Conservation (phyloP, 1,140 invertebrate species). For the Hesperophylax magnus region DNA sequence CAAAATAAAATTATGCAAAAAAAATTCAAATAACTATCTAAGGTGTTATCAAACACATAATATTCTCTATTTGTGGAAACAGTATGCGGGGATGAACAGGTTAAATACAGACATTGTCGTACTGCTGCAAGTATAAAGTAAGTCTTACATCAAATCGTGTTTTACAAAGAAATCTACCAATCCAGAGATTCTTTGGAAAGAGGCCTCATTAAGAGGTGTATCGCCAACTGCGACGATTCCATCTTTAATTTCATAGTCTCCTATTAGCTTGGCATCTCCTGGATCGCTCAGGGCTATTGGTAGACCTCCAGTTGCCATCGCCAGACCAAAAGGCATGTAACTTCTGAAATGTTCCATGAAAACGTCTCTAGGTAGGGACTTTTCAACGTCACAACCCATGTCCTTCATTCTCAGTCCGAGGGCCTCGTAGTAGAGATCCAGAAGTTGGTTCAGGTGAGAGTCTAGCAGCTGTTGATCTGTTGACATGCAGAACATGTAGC, state of each 20-base stretch:
- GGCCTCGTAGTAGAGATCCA: constrained; percentile 71
- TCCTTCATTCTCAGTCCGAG: constrained; percentile 62
- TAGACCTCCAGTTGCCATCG: constrained; percentile 62
- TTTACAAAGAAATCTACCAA: constrained; percentile 19
- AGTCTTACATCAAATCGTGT: constrained; percentile 20
- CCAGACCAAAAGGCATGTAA: constrained; percentile 61
- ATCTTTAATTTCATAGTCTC: constrained; percentile 53
- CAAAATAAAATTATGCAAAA: too few relatives aligned
- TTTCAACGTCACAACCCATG: constrained; percentile 63
- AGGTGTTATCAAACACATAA: too few relatives aligned
- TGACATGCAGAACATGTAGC: constrained; percentile 72
- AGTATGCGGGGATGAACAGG: too few relatives aligned
- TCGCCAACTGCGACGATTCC: neutral
- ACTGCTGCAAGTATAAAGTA: too few relatives aligned
- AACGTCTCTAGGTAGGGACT: constrained; percentile 66
- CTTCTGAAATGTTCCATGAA: constrained; percentile 63
- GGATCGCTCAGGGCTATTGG: constrained; percentile 61
- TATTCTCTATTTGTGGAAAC: too few relatives aligned
- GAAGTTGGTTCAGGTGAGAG: constrained; percentile 65
- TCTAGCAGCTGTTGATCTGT: constrained; percentile 67
- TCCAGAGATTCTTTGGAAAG: constrained; percentile 6
- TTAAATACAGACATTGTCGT: too few relatives aligned
- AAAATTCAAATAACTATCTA: too few relatives aligned
- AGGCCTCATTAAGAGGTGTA: neutral
- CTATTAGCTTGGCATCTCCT: constrained; percentile 49